These are phyloP conservation scores for Philotrypesis tridentata DNA, from an alignment of 1,140 invertebrate genomes.

Conservation along the genomic window DNA sequence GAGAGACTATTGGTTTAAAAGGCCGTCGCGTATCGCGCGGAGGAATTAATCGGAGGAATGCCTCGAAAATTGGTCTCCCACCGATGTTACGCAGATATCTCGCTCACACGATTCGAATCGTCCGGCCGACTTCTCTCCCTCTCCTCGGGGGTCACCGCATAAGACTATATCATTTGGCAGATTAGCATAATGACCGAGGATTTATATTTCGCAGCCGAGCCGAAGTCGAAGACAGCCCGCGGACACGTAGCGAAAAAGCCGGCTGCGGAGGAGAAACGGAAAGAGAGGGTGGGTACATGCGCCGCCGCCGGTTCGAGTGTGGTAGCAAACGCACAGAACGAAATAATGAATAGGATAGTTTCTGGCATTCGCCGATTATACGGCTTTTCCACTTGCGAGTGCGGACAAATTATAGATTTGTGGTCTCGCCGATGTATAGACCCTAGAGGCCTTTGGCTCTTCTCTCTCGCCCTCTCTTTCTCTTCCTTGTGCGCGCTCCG, in stretches of 20 bases:
- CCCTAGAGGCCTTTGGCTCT: background rate
- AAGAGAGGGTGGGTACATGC: slow-evolving; percentile 8
- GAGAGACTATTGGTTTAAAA: slow-evolving; percentile 1
- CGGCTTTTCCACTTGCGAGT: slow-evolving; percentile 51
- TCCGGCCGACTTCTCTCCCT: slow-evolving; percentile 1
- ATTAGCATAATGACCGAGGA: slow-evolving; percentile 74
- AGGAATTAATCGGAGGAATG: slow-evolving; percentile 7
- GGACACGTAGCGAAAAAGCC: slow-evolving; percentile 6
- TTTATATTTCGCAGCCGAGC: slow-evolving; percentile 69
- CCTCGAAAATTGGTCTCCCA: slow-evolving; percentile 25
- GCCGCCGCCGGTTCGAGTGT: slow-evolving; percentile 23
- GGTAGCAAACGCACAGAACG: slow-evolving; percentile 72
- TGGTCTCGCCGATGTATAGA: slow-evolving; percentile 54
- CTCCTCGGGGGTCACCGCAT: slow-evolving; percentile 16
- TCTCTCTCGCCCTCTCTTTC: background rate
- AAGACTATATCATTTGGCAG: slow-evolving; percentile 70
- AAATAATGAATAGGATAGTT: slow-evolving; percentile 74
- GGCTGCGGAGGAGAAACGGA: slow-evolving; percentile 47
- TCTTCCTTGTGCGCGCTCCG: background rate
- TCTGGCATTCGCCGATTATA: slow-evolving; percentile 74
- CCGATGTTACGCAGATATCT: slow-evolving; percentile 10
- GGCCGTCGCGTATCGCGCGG: background rate
- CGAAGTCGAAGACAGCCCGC: slow-evolving; percentile 47
- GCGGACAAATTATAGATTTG: slow-evolving; percentile 73
- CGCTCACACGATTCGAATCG: slow-evolving; percentile 23